Evolutionary conservation across 2,113 vertebrate species (phyloP).

Genomic region (Mirza zaza): DNA sequence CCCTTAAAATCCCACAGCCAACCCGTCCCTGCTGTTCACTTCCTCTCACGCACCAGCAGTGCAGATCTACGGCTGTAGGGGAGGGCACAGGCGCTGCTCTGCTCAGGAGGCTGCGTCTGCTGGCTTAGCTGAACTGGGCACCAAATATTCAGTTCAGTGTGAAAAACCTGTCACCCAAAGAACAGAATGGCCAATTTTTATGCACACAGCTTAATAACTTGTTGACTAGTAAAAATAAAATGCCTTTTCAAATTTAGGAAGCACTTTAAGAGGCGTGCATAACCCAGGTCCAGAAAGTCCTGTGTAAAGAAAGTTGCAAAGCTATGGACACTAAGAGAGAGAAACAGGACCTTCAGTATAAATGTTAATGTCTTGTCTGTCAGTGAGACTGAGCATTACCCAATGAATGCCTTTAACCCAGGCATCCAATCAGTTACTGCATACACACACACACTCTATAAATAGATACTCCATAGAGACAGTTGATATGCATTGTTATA

Average conservation of each 20-base stretch:
- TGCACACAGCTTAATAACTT: background rate
- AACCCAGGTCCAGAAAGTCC: no score
- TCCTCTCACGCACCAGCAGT: constrained; percentile 78
- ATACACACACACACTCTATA: background rate
- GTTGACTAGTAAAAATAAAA: background rate
- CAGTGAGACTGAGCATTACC: background rate
- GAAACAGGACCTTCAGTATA: background rate
- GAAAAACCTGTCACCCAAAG: background rate
- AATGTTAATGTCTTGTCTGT: background rate
- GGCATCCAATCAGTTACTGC: background rate
- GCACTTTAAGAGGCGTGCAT: no score
- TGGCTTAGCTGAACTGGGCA: background rate
- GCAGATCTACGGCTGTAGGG: constrained; percentile 72
- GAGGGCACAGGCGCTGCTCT: constrained; percentile 72
- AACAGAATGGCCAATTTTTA: constrained; percentile 2
- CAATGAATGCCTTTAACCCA: background rate
- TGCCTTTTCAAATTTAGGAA: no score
- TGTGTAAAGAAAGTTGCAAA: background rate
- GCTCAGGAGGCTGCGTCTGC: constrained; percentile 47
- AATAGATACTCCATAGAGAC: background rate
- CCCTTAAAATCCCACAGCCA: constrained; percentile 58
- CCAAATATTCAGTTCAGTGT: background rate
- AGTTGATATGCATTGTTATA: background rate
- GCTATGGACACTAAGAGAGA: background rate
- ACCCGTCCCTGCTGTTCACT: constrained; percentile 74